These are phyloP conservation scores for Coenonympha glycerion DNA, from an alignment of 2,888 invertebrate species.

Conservation along the genomic window DNA sequence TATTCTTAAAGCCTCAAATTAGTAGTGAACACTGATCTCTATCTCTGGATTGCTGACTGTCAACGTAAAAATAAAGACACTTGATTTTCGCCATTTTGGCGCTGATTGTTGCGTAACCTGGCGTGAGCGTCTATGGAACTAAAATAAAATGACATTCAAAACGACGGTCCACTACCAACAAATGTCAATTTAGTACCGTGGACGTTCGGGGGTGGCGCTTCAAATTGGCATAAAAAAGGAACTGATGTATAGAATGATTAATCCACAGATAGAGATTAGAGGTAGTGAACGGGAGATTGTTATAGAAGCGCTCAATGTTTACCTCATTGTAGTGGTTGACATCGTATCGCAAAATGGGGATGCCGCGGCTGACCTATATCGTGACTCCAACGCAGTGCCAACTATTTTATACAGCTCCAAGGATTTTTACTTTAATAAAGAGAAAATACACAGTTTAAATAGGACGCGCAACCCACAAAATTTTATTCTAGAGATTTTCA, in stretches of 20 bases:
- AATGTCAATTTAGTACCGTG: too few species aligned
- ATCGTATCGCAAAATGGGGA: slow-evolving; percentile 46
- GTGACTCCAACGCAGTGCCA: slow-evolving; percentile 49
- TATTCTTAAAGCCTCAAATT: background rate
- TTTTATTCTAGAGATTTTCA: slow-evolving; percentile 17
- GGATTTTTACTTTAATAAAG: slow-evolving; percentile 28
- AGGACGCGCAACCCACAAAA: slow-evolving; percentile 16
- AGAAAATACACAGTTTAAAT: slow-evolving; percentile 26
- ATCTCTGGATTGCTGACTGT: too few species aligned
- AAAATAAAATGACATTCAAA: too few species aligned
- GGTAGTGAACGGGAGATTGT: background rate
- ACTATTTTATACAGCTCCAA: slow-evolving; percentile 41
- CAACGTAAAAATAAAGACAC: too few species aligned
- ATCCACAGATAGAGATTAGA: too few species aligned
- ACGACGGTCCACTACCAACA: too few species aligned
- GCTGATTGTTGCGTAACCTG: too few species aligned
- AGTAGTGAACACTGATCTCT: background rate
- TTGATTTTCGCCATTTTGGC: too few species aligned
- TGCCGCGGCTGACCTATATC: slow-evolving; percentile 68
- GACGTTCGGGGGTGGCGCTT: too few species aligned
- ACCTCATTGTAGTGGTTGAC: slow-evolving; percentile 25
- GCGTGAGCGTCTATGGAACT: too few species aligned
- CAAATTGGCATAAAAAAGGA: too few species aligned
- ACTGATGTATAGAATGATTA: too few species aligned
- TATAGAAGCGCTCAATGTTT: background rate